phyloP scores from a whole-genome alignment of 2,797 vertebrate species.

The Malacoctenus gilli region DNA sequence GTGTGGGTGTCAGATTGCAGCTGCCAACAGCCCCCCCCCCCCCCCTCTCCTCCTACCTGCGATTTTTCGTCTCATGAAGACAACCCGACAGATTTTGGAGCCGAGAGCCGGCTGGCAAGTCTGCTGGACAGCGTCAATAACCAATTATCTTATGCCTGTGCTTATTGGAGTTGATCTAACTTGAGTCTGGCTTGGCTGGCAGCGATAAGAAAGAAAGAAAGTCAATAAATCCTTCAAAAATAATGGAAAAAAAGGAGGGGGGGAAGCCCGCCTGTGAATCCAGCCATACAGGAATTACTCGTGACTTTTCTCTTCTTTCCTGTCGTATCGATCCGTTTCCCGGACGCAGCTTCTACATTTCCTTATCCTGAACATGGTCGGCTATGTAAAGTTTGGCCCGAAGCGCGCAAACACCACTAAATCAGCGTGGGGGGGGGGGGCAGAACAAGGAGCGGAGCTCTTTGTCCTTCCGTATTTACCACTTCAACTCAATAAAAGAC shows the following conservation, averaged over 20 bases:
- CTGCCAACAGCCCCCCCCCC: not conserved
- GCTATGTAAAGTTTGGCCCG: slow-evolving; percentile 10
- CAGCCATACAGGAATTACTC: slow-evolving; percentile 10
- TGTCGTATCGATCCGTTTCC: not conserved
- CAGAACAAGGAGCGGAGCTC: slow-evolving; percentile 10
- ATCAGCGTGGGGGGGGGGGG: slow-evolving; percentile 14
- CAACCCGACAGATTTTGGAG: slow-evolving; percentile 33
- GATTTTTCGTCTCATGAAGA: slow-evolving; percentile 19
- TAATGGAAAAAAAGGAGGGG: slow-evolving; percentile 10
- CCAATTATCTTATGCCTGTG: slow-evolving; percentile 57
- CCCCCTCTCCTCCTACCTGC: slow-evolving; percentile 11
- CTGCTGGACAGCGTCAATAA: slow-evolving; percentile 57
- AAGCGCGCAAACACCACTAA: not conserved
- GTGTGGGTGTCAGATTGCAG: slow-evolving; percentile 51
- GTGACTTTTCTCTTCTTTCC: not conserved
- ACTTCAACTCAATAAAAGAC: slow-evolving; percentile 32
- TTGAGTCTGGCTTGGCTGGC: slow-evolving; percentile 15
- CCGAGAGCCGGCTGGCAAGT: slow-evolving; percentile 12
- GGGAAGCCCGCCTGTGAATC: slow-evolving; percentile 2
- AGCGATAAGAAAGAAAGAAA: slow-evolving; percentile 29
- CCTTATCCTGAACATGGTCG: too few relatives aligned
- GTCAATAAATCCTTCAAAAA: slow-evolving; percentile 49
- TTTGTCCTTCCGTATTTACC: slow-evolving; percentile 11
- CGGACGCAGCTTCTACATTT: too few relatives aligned
- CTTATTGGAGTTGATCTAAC: slow-evolving; percentile 37